Conservation (phyloP, 2,797 vertebrate genomes). For the Nyctibius grandis region DNA sequence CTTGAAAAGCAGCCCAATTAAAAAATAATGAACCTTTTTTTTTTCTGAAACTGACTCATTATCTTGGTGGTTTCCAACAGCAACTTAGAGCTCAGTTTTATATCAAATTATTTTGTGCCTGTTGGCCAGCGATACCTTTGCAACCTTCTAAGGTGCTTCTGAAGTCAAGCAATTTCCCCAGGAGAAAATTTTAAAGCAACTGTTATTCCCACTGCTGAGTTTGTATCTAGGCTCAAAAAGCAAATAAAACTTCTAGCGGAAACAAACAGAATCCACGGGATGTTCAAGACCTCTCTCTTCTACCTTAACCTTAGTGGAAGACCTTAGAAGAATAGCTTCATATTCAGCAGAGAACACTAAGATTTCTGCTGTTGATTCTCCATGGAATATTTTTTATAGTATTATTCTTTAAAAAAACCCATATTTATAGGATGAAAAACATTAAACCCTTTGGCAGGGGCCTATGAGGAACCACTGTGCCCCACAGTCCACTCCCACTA, state of each 20-base stretch:
- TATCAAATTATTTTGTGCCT: slow-evolving; percentile 47
- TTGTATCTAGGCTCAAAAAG: not conserved
- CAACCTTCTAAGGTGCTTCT: not conserved
- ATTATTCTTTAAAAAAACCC: not conserved
- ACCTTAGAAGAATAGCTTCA: not conserved
- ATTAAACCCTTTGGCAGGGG: not conserved
- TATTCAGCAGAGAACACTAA: not conserved
- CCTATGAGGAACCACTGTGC: not conserved
- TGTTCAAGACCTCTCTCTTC: not conserved
- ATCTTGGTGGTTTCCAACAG: slow-evolving; percentile 30
- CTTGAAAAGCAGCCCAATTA: slow-evolving; percentile 54
- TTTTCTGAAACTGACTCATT: slow-evolving; percentile 50
- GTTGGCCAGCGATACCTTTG: slow-evolving; percentile 31
- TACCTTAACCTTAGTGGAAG: not conserved
- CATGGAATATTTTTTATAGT: not conserved
- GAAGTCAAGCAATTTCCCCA: slow-evolving; percentile 12
- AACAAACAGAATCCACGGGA: not conserved
- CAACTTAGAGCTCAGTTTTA: not conserved
- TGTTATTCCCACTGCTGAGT: not conserved
- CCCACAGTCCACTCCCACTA: not conserved
- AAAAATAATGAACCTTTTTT: slow-evolving; percentile 64
- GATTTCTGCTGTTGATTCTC: not conserved
- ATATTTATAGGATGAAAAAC: not conserved
- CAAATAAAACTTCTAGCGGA: slow-evolving; percentile 6
- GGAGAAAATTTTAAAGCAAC: not conserved